These are phyloP conservation scores for Gambusia affinis DNA, from an alignment of 2,113 vertebrate species.

Conservation along the genomic window DNA sequence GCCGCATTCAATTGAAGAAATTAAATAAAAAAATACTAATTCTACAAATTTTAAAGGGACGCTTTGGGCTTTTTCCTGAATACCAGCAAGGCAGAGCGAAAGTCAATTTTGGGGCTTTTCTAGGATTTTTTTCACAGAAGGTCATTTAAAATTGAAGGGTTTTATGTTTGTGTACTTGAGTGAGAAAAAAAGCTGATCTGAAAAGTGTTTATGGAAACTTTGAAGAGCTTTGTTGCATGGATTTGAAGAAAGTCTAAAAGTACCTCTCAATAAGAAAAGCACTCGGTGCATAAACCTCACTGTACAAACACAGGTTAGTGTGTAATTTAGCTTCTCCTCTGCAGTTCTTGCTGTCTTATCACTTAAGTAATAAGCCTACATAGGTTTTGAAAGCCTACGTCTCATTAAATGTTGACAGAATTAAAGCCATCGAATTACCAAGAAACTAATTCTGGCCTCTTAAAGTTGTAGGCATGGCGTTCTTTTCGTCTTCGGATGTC, in stretches of 20 bases:
- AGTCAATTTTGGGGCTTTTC: no score
- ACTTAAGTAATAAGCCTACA: no score
- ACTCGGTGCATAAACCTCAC: neutral
- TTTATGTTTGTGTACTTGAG: no score
- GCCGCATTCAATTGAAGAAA: no score
- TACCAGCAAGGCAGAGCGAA: neutral
- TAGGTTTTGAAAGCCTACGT: neutral
- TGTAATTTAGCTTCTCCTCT: neutral
- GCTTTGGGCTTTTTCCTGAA: neutral
- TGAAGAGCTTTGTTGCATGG: no score
- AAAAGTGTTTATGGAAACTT: no score
- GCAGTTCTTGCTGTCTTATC: neutral
- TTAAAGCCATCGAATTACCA: neutral
- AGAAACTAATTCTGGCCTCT: neutral
- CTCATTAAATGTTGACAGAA: neutral
- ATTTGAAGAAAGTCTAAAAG: no score
- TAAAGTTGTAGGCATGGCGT: neutral
- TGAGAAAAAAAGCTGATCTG: no score
- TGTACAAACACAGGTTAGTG: neutral
- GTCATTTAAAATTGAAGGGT: no score
- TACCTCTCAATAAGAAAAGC: neutral
- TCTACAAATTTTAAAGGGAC: neutral
- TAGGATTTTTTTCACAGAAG: no score
- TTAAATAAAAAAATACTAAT: neutral
- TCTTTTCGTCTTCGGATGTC: constrained; percentile 1